A percentile compares a stretch with the other conserved stretches of the same genome.
These are phyloP conservation scores for Xylocopa sonorina DNA, from an alignment of 1,140 invertebrate genomes.

Conservation along the genomic window DNA sequence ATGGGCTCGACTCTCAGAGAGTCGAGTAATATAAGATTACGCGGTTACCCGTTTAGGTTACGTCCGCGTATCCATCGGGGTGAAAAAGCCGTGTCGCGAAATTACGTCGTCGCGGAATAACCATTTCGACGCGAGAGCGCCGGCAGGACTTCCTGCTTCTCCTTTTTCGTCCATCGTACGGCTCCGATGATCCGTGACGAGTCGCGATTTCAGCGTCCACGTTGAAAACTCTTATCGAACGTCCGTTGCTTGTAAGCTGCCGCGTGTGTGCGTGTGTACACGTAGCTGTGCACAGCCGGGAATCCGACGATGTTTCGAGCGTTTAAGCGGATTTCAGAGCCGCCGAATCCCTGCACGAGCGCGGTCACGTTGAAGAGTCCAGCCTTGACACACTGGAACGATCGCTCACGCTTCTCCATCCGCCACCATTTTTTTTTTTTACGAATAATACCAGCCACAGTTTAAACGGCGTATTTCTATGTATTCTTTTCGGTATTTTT, in stretches of 20 bases:
- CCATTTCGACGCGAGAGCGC: constrained; percentile 42
- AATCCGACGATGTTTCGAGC: neutral
- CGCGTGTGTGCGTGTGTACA: too few relatives aligned
- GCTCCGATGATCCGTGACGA: constrained; percentile 29
- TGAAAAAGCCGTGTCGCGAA: constrained; percentile 25
- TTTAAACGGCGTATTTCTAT: neutral
- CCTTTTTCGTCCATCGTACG: constrained; percentile 10
- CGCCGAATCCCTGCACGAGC: neutral
- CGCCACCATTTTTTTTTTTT: too few relatives aligned
- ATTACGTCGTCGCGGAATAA: constrained; percentile 46
- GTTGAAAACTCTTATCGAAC: too few relatives aligned
- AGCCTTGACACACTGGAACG: constrained; percentile 57
- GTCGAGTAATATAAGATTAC: constrained; percentile 44
- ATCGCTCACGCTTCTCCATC: too few relatives aligned
- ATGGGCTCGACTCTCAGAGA: neutral
- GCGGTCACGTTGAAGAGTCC: constrained; percentile 21
- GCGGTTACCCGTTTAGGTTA: constrained; percentile 26
- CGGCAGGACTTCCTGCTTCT: constrained; percentile 32
- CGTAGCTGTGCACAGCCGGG: too few relatives aligned
- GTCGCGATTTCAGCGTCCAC: constrained; percentile 34
- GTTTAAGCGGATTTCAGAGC: neutral
- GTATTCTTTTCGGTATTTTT: too few relatives aligned
- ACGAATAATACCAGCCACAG: neutral
- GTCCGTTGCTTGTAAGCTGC: too few relatives aligned
- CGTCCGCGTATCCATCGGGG: neutral